Conservation (phyloP, 2,113 vertebrate species). For the Myotis lucifugus region DNA sequence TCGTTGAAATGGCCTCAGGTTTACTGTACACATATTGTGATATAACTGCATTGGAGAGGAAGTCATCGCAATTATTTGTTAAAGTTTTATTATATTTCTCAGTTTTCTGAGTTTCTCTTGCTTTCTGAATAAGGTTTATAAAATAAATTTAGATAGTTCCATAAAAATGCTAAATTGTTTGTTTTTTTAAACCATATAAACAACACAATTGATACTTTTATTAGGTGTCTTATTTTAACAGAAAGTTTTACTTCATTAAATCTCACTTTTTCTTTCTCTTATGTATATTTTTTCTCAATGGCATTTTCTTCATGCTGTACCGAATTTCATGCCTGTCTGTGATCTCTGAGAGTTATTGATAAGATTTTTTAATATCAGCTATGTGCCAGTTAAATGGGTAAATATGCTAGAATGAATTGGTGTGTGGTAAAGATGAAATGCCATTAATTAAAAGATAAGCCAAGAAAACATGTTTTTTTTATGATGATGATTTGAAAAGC, state of each 20-base stretch:
- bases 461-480: conserved; percentile 63
- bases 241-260: conserved; percentile 7
- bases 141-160: conserved; percentile 23
- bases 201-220: neutral
- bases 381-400: conserved; percentile 44
- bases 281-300: conserved; percentile 1
- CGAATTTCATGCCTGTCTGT: neutral
- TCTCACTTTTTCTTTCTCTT: neutral
- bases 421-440: conserved; percentile 56
- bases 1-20: neutral
- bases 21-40: neutral
- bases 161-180: neutral
- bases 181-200: neutral
- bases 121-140: neutral
- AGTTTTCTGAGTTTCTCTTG: neutral
- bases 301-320: conserved; percentile 30
- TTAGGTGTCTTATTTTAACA: neutral
- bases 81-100: neutral
- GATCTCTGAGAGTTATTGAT: conserved; percentile 34
- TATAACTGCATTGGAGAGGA: neutral
- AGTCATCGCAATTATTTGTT: neutral
- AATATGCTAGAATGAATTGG: conserved; percentile 52
- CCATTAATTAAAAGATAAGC: conserved; percentile 69
- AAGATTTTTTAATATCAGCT: conserved; percentile 52
- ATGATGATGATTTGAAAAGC: conserved; percentile 62